A percentile compares a stretch with the other conserved stretches of the same genome.
Evolutionary conservation across 2,888 invertebrate species (phyloP).

Genomic region (Hyposoter didymator): DNA sequence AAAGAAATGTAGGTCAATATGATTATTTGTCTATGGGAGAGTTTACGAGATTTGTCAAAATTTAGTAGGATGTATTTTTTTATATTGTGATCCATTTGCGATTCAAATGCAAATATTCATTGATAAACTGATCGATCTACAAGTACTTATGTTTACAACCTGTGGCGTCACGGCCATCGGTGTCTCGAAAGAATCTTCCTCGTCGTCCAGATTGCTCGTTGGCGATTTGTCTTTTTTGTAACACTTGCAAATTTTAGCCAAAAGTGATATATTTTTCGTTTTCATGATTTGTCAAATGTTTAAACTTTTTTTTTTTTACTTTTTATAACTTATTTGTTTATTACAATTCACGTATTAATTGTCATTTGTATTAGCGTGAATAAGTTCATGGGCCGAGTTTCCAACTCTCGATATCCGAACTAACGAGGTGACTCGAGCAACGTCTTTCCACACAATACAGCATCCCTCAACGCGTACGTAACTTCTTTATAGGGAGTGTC

Average conservation of each 20-base stretch:
- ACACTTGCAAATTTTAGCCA: constrained; percentile 79
- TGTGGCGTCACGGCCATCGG: constrained; percentile 69
- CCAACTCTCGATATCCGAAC: background rate
- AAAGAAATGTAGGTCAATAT: background rate
- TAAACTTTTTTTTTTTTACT: background rate
- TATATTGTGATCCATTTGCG: background rate
- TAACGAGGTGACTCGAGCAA: constrained; percentile 35
- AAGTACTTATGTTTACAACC: constrained; percentile 64
- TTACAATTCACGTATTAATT: background rate
- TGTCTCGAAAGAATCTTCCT: constrained; percentile 63
- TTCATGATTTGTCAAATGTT: constrained; percentile 73
- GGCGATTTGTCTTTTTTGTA: constrained; percentile 71
- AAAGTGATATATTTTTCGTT: constrained; percentile 76
- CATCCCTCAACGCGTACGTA: constrained; percentile 51
- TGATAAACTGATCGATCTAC: constrained; percentile 3
- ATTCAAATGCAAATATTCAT: background rate
- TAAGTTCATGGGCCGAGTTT: background rate
- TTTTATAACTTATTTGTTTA: background rate
- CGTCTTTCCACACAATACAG: constrained; percentile 52
- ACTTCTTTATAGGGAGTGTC: constrained; percentile 65
- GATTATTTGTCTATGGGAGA: background rate
- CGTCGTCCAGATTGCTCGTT: constrained; percentile 56
- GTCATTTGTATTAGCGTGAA: background rate
- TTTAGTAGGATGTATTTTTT: background rate
- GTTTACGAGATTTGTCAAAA: background rate